Conservation (phyloP, 2,797 vertebrate genomes). For the Odontamblyopus rebecca region DNA sequence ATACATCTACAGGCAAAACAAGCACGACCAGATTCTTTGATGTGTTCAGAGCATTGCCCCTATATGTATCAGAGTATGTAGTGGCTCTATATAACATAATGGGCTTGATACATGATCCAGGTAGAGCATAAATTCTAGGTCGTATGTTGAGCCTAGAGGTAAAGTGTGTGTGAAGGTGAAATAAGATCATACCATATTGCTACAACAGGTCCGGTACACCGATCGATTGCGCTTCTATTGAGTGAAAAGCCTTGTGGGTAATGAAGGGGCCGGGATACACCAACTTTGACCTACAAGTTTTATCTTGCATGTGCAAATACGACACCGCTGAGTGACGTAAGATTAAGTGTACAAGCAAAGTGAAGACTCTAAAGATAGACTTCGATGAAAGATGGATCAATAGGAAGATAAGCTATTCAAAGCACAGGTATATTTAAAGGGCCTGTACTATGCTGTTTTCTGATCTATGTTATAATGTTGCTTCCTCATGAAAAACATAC, state of each 20-base stretch:
- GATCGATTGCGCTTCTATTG: conserved; percentile 40
- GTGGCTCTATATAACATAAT: conserved; percentile 10
- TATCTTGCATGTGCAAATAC: conserved; percentile 35
- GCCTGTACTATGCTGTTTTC: too few species aligned
- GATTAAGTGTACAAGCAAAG: conserved; percentile 8
- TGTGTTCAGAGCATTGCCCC: neutral
- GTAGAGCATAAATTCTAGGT: conserved; percentile 15
- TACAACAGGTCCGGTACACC: conserved; percentile 13
- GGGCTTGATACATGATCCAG: neutral
- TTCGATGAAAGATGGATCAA: neutral
- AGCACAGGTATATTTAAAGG: neutral
- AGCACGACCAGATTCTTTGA: neutral
- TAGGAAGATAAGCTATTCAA: neutral
- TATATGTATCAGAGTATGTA: neutral
- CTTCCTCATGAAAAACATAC: too few species aligned
- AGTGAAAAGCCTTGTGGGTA: conserved; percentile 25
- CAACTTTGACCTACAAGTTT: conserved; percentile 24
- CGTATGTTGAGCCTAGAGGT: conserved; percentile 6
- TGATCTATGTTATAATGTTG: too few species aligned
- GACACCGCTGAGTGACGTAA: conserved; percentile 11
- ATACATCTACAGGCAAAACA: neutral
- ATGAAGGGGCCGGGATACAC: conserved; percentile 13
- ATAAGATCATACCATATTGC: conserved; percentile 25
- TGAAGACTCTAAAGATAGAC: conserved; percentile 15
- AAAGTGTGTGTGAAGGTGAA: conserved; percentile 33